Base-by-base conservation (phyloP, 2,113 vertebrate genomes). In the Plestiodon gilberti region DNA sequence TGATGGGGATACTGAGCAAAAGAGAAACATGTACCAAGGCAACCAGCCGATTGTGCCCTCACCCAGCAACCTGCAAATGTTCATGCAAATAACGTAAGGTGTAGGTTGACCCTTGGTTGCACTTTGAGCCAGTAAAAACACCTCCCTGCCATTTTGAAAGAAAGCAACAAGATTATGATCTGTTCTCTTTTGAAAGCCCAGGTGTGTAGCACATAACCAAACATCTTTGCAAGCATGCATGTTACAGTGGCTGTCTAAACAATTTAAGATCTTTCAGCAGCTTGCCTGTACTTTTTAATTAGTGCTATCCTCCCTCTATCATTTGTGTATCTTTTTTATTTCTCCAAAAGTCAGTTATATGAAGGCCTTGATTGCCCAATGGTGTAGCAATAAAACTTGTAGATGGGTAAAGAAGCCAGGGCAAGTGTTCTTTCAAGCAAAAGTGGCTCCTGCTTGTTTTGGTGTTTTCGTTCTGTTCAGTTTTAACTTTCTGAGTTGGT, bases 401-500 rank as follows among this genome's bases (percentile, higher is more conserved):
- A 91, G 22, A 57, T 59, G 76, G 79, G 35, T 87, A 91, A 90
- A n/a, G 85, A 89, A 92, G 88, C 81, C 84, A 87, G n/a, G 80
- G 79, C 82, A 76, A 89, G 85, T 85, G 88, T 89, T 94, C 91
- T 90, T 94, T 92, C 90, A 81, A 38, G 67, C 64, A 65, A 88
- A 84, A 65, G 69, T 75, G 20, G 77, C 61, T 81, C 28, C 75
- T 75, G 81, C 69, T 90, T 94, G 90, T 92, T 94, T 48, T 48
- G 43, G 4, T 92, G 93, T 90, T 94, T 93, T 93, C 89, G 78
- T 93, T 82, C 69, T 76, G 57, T 86, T 91, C 4, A 38, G 88
- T 93, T 93, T 95, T 89, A 93, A 92, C 92, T 95, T 92, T 95
- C 93, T 90, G 85, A 62, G 85, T 97, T 96, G 59, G 92, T 97